Conservation (phyloP, 2,888 invertebrate genomes). For the Poecilobothrus nobilitatus region DNA sequence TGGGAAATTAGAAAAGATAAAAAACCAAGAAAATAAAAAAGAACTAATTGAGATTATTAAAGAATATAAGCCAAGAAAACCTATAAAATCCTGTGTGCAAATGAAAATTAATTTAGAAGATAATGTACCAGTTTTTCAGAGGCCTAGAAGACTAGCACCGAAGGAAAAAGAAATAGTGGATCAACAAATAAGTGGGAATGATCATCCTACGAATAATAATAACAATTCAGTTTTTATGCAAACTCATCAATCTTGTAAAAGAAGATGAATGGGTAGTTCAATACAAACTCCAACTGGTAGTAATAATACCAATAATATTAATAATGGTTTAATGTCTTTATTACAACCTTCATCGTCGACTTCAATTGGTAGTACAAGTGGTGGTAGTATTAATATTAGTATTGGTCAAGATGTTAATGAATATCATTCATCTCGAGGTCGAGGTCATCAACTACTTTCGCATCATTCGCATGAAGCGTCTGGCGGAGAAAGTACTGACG, state of each 20-base stretch:
- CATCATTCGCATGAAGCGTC: conserved; percentile 48
- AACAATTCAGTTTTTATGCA: conserved; percentile 16
- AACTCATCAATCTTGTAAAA: conserved; percentile 43
- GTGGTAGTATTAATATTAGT: conserved; percentile 26
- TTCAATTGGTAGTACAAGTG: background rate
- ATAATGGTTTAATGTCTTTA: conserved; percentile 12
- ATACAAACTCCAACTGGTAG: conserved; percentile 11
- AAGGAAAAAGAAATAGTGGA: no score
- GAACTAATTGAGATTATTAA: no score
- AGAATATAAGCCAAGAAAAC: no score
- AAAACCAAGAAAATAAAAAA: no score
- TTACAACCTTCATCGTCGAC: conserved; percentile 1
- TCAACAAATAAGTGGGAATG: conserved; percentile 12
- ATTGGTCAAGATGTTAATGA: no score
- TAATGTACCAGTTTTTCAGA: no score
- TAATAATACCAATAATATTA: conserved; percentile 15
- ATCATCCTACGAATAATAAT: no score
- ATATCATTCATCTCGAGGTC: no score
- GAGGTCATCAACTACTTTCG: conserved; percentile 48
- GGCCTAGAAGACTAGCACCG: no score
- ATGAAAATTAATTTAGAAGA: no score
- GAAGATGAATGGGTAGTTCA: conserved; percentile 43
- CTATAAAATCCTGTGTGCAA: no score
- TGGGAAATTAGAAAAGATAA: no score
- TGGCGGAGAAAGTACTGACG: conserved; percentile 55